Conservation (phyloP, 2,113 vertebrate species). For the Cacatua alba region DNA sequence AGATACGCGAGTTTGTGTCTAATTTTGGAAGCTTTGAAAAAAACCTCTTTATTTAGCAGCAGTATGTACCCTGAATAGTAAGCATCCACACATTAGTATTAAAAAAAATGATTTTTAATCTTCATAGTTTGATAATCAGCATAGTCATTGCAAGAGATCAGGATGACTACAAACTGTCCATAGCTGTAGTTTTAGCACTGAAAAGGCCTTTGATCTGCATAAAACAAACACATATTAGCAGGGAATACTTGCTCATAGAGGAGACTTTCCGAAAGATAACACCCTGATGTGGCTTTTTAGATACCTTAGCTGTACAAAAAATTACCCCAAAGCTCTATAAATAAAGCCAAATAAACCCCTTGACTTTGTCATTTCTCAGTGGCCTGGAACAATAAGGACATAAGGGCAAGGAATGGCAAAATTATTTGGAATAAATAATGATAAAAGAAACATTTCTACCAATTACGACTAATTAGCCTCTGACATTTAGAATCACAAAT, state of each 20-base stretch:
- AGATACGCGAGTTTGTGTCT: neutral
- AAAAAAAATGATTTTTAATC: neutral
- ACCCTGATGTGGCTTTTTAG: neutral
- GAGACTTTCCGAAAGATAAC: neutral
- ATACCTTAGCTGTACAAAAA: neutral
- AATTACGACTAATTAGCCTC: neutral
- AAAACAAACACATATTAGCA: neutral
- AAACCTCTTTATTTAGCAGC: neutral
- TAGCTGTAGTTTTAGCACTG: neutral
- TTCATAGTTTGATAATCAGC: neutral
- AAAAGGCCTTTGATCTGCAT: neutral
- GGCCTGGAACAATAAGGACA: neutral
- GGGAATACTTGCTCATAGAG: neutral
- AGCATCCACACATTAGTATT: neutral
- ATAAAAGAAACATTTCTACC: neutral
- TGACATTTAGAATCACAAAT: neutral
- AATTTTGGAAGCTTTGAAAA: neutral
- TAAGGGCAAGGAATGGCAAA: neutral
- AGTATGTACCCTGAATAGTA: neutral
- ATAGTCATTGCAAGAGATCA: neutral
- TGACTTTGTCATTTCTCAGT: neutral
- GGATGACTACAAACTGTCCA: neutral
- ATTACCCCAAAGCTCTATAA: neutral
- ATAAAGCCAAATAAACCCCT: neutral
- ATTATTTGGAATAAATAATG: neutral